Base-by-base conservation (phyloP, 2,888 invertebrate species). In the Brachylomia viminalis region DNA sequence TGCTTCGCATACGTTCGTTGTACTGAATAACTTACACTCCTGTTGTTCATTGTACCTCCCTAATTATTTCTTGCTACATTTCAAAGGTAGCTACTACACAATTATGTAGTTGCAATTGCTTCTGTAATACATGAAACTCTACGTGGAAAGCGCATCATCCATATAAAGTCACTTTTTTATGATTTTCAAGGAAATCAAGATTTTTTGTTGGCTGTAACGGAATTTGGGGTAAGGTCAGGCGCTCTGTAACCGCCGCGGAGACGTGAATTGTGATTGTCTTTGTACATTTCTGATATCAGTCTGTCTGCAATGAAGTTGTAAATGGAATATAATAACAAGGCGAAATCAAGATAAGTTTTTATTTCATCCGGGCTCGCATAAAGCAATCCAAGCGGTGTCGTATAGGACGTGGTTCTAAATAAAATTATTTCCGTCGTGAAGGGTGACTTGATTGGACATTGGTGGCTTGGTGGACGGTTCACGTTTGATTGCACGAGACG, bases 401-500 rank as follows among this genome's bases (percentile, higher is more conserved):
- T 89, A 65, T 72, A 66, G 72, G 64, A 77, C 80, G 69, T 81
- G 62, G 66, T 88, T 88, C 79, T 86, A 78, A 86, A 88, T 87
- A 86, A 89, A 91, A 90, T 90, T 78, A 91, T 92, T 92, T 92
- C 90, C 90, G 90, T 88, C 88, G 90, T 90, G 91, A 92, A 92
- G 91, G 92, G 90, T 90, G 91, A 88, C 89, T 86, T 83, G 88
- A 92, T 91, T 91, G 92, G 92, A 92, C 92, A 92, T 92, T 93
- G 85, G 91, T 92, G 91, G 88, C 91, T 92, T 93, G 83, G 90
- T 91, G 91, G 88, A 89, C 90, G 86, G 89, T 94, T 95, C 94
- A 95, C 95, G 95, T 93, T 92, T 91, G 91, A 92, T 91, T 95
- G 95, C 93, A 89, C 91, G 82, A 92, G 90, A 86, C 94, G 92